These are phyloP conservation scores for Balaenoptera acutorostrata DNA, from an alignment of 2,113 vertebrate genomes.

Conservation along the genomic window DNA sequence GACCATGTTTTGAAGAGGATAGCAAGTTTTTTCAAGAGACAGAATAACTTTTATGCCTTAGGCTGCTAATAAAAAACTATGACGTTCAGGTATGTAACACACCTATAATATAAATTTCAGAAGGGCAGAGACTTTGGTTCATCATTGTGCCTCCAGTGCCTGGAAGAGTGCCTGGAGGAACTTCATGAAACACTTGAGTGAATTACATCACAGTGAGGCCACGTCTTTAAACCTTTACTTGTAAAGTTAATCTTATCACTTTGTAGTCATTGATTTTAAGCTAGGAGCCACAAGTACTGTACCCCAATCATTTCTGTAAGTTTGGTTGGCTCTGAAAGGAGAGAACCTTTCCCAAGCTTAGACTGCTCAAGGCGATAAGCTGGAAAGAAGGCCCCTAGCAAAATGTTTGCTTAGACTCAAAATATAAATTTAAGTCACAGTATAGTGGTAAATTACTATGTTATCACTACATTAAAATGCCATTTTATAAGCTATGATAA, in stretches of 20 bases:
- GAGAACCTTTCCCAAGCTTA: not conserved
- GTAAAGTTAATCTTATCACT: not conserved
- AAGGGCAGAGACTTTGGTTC: not conserved
- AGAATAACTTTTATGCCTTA: not conserved
- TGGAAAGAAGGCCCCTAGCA: not conserved
- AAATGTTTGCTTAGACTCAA: not conserved
- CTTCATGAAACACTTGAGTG: not conserved
- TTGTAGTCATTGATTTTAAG: not conserved
- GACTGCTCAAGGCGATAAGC: not conserved
- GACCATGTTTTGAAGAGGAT: not conserved
- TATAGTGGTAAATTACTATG: not conserved
- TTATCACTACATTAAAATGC: not conserved
- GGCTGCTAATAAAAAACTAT: not conserved
- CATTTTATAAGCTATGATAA: not conserved
- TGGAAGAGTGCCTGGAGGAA: not conserved
- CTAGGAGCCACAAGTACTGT: not conserved
- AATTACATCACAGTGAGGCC: not conserved
- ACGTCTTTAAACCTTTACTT: not conserved
- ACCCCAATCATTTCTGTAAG: not conserved
- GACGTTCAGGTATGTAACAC: not conserved
- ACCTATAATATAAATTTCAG: not conserved
- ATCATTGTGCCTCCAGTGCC: not conserved
- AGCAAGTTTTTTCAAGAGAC: conserved; percentile 5
- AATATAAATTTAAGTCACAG: not conserved
- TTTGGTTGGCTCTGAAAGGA: not conserved